These are phyloP conservation scores for Oryzias dopingdopingensis DNA, from an alignment of 2,797 vertebrate species.

Conservation along the genomic window DNA sequence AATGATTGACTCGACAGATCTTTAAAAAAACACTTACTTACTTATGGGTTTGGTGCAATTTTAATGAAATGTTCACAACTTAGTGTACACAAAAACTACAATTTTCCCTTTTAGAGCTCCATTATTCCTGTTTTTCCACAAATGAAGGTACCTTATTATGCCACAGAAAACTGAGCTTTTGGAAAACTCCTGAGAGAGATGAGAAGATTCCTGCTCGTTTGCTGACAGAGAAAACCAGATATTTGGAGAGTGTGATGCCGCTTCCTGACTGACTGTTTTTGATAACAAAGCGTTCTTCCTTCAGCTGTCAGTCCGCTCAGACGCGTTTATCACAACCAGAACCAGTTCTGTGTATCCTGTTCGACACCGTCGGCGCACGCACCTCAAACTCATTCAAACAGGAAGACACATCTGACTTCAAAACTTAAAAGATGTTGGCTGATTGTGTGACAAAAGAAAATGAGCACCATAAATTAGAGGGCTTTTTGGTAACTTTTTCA, in stretches of 20 bases:
- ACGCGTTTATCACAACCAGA: slow-evolving; percentile 6
- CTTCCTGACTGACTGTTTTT: slow-evolving; percentile 17
- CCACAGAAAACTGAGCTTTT: not conserved
- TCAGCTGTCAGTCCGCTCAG: slow-evolving; percentile 3
- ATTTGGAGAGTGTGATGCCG: slow-evolving; percentile 6
- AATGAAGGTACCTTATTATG: too few species aligned
- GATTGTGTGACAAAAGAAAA: too few species aligned
- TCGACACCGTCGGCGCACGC: not conserved
- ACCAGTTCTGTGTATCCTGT: slow-evolving; percentile 14
- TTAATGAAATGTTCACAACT: too few species aligned
- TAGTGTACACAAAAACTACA: too few species aligned
- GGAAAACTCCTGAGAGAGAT: not conserved
- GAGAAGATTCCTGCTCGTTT: not conserved
- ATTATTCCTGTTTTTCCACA: not conserved
- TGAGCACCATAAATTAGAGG: too few species aligned
- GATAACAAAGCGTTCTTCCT: slow-evolving; percentile 16
- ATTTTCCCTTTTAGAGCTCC: not conserved
- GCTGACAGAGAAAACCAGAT: not conserved
- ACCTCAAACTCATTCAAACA: not conserved
- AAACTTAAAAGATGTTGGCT: too few species aligned
- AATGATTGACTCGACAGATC: too few species aligned
- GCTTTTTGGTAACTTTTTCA: too few species aligned
- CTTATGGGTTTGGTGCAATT: too few species aligned
- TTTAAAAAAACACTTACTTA: too few species aligned
- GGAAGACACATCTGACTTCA: too few species aligned